Conservation (phyloP, 2,797 vertebrate genomes). For the Phataginus tricuspis region DNA sequence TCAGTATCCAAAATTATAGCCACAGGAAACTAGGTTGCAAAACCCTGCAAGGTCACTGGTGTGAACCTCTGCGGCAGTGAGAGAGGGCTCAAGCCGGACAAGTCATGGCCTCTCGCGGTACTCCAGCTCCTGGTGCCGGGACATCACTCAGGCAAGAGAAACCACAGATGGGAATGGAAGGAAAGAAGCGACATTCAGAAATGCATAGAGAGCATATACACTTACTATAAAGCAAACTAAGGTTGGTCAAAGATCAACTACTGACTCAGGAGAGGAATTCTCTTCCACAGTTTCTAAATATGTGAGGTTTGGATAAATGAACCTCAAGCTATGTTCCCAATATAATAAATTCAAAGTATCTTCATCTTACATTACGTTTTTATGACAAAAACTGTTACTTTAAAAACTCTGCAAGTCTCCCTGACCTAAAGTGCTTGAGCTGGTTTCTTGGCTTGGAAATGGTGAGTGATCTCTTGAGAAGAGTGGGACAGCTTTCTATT, state of each 20-base stretch:
- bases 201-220: background rate
- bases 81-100: background rate
- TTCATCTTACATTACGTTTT: background rate
- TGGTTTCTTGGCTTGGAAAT: background rate
- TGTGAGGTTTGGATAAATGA: background rate
- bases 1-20: background rate
- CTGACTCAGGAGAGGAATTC: background rate
- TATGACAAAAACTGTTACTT: background rate
- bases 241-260: background rate
- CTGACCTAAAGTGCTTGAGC: background rate
- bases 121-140: background rate
- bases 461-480: background rate
- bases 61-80: background rate
- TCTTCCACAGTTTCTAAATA: background rate
- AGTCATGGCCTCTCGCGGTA: background rate
- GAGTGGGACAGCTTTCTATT: accelerated
- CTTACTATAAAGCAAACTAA: background rate
- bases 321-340: background rate
- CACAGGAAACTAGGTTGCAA: background rate
- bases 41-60: background rate
- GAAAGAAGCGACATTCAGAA: background rate
- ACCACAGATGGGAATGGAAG: background rate
- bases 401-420: background rate
- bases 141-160: background rate
- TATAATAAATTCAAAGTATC: background rate